Conservation (phyloP, 1,140 invertebrate species). For the Danaus plexippus region DNA sequence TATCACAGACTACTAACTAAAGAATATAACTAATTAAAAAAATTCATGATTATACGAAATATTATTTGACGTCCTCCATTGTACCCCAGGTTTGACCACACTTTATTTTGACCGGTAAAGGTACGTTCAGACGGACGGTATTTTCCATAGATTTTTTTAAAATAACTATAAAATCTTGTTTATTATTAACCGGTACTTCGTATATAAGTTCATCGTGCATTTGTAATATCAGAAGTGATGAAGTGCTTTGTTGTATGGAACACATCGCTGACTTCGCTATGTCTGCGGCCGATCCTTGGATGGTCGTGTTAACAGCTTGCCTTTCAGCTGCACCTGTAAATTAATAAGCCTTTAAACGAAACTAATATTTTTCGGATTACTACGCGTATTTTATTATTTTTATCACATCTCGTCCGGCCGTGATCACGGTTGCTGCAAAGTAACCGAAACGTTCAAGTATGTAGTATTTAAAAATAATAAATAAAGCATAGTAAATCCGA, state of each 20-base stretch:
- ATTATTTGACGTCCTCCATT: slow-evolving; percentile 66
- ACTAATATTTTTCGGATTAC: not conserved
- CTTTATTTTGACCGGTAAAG: slow-evolving; percentile 90
- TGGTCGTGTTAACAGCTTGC: slow-evolving; percentile 94
- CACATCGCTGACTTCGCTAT: slow-evolving; percentile 94
- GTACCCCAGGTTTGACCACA: slow-evolving; percentile 86
- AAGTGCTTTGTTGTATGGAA: slow-evolving; percentile 73
- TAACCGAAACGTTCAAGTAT: no score
- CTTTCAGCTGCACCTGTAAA: slow-evolving; percentile 87
- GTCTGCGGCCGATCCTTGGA: slow-evolving; percentile 97
- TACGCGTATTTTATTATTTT: no score
- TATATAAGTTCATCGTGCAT: slow-evolving; percentile 97
- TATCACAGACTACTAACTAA: slow-evolving; percentile 28
- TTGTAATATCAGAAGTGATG: slow-evolving; percentile 84
- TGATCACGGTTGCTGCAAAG: no score
- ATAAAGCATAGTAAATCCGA: no score
- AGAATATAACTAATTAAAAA: slow-evolving; percentile 9
- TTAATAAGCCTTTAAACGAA: not conserved
- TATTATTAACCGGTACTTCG: slow-evolving; percentile 81
- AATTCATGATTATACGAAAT: slow-evolving; percentile 21
- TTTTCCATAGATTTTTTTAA: slow-evolving; percentile 87
- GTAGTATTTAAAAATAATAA: no score
- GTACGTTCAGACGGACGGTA: slow-evolving; percentile 80
- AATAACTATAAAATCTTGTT: slow-evolving; percentile 75
- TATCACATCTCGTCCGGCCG: no score